Evolutionary conservation across 2,113 vertebrate genomes (phyloP).

Genomic region (Peromyscus leucopus): DNA sequence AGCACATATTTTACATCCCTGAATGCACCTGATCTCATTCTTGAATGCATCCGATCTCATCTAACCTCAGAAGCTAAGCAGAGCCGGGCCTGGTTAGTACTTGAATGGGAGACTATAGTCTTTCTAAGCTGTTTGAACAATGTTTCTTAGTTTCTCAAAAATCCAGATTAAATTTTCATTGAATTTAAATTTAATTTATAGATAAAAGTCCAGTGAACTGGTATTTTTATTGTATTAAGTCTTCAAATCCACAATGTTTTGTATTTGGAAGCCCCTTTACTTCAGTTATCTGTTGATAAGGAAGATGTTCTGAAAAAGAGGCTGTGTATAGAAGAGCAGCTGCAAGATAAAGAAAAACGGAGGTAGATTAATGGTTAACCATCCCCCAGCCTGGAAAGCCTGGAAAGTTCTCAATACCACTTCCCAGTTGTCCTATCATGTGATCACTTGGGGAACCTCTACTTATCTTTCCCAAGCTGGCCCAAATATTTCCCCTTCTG

Average conservation of each 20-base stretch:
- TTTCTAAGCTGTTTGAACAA: slow-evolving; percentile 18
- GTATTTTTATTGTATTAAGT: neutral
- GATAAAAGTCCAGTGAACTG: neutral
- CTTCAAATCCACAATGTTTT: neutral
- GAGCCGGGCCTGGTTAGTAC: neutral
- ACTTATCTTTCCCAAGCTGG: neutral
- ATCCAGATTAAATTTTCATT: slow-evolving; percentile 18
- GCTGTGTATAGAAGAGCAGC: neutral
- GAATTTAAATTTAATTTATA: slow-evolving; percentile 13
- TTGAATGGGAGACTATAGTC: neutral
- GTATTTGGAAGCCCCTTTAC: neutral
- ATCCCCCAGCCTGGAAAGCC: neutral
- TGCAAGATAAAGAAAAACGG: neutral
- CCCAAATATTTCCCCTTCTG: neutral
- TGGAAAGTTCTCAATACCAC: neutral
- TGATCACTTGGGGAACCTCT: neutral
- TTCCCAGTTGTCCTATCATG: neutral
- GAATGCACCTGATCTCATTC: neutral
- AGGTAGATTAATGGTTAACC: neutral
- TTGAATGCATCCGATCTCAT: neutral
- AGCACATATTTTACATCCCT: neutral
- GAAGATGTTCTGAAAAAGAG: neutral
- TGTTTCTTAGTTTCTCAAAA: slow-evolving; percentile 31
- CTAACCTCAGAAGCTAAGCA: neutral
- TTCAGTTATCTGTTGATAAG: neutral